Evolutionary conservation across 2,797 vertebrate genomes (phyloP).

Genomic region (Leucoraja ocellata): DNA sequence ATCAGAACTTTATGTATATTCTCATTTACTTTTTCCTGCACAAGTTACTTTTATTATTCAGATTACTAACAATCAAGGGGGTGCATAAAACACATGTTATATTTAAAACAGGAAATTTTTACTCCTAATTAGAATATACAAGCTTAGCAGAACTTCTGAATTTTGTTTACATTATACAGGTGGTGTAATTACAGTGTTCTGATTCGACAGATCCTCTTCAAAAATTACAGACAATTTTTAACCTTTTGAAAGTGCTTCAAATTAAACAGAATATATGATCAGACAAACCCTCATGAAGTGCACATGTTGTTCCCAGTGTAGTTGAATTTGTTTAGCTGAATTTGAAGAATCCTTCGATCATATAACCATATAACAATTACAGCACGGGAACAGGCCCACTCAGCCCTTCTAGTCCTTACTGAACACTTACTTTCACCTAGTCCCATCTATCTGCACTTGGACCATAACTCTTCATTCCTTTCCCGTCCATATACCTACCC

Average conservation of each 20-base stretch:
- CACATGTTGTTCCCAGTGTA: background rate
- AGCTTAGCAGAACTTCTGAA: background rate
- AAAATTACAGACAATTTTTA: background rate
- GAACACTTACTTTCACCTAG: no score
- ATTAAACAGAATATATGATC: background rate
- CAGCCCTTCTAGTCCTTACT: no score
- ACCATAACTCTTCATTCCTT: no score
- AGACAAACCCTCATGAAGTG: background rate
- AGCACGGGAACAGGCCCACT: no score
- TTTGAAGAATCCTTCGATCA: background rate
- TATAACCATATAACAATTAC: no score
- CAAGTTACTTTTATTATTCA: background rate
- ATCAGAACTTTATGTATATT: background rate
- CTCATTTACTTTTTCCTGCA: background rate
- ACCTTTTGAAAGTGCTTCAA: background rate
- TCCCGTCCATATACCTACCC: no score
- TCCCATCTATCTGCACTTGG: no score
- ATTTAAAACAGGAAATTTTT: background rate
- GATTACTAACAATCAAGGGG: background rate
- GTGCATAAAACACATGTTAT: background rate
- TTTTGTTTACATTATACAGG: background rate
- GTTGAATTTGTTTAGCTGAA: background rate
- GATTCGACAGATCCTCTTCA: background rate
- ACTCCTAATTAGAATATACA: background rate
- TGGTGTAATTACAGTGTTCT: background rate